These are phyloP conservation scores for Aspidiotus destructor DNA, from an alignment of 2,888 invertebrate species.

Conservation along the genomic window DNA sequence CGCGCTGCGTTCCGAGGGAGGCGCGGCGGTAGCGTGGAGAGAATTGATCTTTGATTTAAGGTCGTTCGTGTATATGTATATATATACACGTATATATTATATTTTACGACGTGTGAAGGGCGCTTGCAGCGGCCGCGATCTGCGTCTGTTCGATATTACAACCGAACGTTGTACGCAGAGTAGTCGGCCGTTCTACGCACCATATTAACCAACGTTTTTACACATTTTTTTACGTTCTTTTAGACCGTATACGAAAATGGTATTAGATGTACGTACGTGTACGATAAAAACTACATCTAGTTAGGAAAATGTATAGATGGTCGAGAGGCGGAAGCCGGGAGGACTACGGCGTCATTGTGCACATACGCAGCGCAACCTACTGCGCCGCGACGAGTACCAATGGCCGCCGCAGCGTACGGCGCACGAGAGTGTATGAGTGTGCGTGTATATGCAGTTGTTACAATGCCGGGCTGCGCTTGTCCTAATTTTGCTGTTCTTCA, in stretches of 20 bases:
- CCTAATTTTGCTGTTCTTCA: constrained; percentile 11
- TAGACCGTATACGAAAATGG: too few relatives aligned
- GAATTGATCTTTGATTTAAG: constrained; percentile 4
- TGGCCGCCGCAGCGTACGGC: background rate
- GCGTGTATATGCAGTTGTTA: constrained; percentile 22
- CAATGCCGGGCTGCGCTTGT: constrained; percentile 28
- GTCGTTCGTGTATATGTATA: background rate
- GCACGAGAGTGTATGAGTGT: constrained; percentile 9
- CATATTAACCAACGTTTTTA: too few relatives aligned
- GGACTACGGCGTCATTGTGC: too few relatives aligned
- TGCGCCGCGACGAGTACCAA: background rate
- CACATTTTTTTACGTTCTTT: too few relatives aligned
- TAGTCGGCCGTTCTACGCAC: too few relatives aligned
- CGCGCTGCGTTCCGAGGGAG: background rate
- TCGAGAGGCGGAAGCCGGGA: too few relatives aligned
- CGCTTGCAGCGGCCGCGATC: background rate
- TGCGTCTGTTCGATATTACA: too few relatives aligned
- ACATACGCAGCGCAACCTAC: background rate
- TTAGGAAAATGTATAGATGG: too few relatives aligned
- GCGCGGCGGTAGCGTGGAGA: background rate
- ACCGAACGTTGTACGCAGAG: too few relatives aligned
- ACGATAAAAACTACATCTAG: too few relatives aligned
- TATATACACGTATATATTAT: background rate
- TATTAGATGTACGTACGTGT: too few relatives aligned
- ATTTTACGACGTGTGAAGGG: background rate